These are phyloP conservation scores for Leucosticte australis DNA, from an alignment of 2,113 vertebrate species.

Conservation along the genomic window DNA sequence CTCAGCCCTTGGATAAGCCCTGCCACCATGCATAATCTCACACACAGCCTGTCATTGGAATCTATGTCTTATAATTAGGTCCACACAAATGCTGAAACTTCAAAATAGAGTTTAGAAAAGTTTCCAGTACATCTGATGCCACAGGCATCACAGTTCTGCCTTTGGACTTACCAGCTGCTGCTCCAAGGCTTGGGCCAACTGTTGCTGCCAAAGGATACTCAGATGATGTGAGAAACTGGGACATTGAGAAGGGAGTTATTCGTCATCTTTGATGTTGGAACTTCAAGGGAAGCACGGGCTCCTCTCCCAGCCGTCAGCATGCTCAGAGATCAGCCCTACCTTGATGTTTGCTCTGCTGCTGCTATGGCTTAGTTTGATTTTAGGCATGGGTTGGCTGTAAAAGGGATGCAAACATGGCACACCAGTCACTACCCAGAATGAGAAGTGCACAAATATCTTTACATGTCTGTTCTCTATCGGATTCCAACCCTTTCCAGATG, in stretches of 20 bases:
- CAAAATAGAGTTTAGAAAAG: slow-evolving; percentile 45
- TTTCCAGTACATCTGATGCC: slow-evolving; percentile 29
- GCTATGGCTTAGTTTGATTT: background rate
- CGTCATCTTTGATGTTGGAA: slow-evolving; percentile 23
- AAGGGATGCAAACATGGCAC: background rate
- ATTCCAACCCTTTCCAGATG: slow-evolving; percentile 31
- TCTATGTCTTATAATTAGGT: slow-evolving; percentile 4
- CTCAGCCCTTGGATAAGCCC: background rate
- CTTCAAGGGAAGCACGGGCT: background rate
- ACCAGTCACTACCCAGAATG: background rate
- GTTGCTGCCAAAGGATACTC: slow-evolving; percentile 41
- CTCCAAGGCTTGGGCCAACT: slow-evolving; percentile 8
- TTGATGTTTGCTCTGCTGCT: slow-evolving; percentile 36
- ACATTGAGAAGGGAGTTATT: background rate
- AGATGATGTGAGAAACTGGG: slow-evolving; percentile 21
- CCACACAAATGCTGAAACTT: slow-evolving; percentile 41
- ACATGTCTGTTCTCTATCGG: background rate
- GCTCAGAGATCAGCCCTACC: slow-evolving; percentile 17
- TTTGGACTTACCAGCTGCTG: slow-evolving; percentile 44
- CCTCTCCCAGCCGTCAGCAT: background rate
- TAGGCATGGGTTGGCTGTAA: background rate
- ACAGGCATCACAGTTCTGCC: background rate
- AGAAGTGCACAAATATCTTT: background rate
- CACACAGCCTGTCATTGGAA: background rate
- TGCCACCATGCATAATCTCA: background rate